Evolutionary conservation across 1,140 invertebrate species (phyloP).

Genomic region (Drosophila hydei): DNA sequence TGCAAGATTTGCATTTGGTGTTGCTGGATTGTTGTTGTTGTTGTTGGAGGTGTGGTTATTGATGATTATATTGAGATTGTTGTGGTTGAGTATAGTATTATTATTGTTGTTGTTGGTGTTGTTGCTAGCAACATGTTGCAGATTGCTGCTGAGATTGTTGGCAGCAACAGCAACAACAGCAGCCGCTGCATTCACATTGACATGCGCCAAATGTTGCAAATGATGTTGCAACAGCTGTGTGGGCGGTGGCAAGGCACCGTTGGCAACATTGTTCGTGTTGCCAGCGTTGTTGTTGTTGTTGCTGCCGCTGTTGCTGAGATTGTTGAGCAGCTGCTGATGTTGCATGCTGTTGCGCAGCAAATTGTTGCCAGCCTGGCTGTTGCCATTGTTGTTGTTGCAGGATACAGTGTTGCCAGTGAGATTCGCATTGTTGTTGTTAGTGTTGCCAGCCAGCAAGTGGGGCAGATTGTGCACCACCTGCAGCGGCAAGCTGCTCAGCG

Average conservation of each 20-base stretch:
- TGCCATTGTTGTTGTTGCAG: constrained; percentile 44
- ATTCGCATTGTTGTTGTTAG: constrained; percentile 53
- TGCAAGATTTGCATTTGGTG: constrained; percentile 79
- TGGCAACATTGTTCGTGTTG: constrained; percentile 54
- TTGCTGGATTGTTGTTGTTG: constrained; percentile 77
- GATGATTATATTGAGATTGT: constrained; percentile 72
- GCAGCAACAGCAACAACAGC: constrained; percentile 69
- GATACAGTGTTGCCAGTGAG: constrained; percentile 38
- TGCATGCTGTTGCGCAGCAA: constrained; percentile 53
- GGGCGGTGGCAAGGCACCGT: constrained; percentile 66
- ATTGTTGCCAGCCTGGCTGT: constrained; percentile 20
- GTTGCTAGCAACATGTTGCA: constrained; percentile 55
- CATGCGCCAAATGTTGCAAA: constrained; percentile 81
- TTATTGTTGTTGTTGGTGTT: constrained; percentile 52
- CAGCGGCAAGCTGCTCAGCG: constrained; percentile 74
- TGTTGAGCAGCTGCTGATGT: constrained; percentile 60
- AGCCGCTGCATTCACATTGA: constrained; percentile 77
- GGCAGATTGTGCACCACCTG: constrained; percentile 83
- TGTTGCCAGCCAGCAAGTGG: constrained; percentile 63
- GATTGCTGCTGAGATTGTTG: constrained; percentile 71
- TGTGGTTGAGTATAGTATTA: constrained; percentile 70
- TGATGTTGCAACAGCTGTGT: constrained; percentile 82
- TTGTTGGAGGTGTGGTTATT: constrained; percentile 66
- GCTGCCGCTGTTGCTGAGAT: constrained; percentile 54
- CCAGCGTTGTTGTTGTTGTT: constrained; percentile 55